Conservation (phyloP, 2,797 vertebrate genomes). For the Clarias pachynema region DNA sequence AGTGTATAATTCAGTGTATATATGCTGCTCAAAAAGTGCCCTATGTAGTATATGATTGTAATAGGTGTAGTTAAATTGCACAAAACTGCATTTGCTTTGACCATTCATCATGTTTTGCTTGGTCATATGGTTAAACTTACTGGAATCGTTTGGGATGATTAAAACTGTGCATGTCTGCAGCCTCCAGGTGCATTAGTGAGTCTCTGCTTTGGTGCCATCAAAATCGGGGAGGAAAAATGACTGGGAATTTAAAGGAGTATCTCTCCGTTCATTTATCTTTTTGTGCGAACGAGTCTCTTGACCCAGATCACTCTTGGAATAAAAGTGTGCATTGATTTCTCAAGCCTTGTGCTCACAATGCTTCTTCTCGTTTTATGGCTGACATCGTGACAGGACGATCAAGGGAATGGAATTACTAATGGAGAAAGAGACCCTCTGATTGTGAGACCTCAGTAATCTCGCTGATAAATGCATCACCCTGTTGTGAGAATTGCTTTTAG, state of each 20-base stretch:
- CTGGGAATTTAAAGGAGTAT: constrained; percentile 26
- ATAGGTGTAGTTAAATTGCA: not conserved
- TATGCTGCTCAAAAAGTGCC: not conserved
- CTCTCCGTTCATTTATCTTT: constrained; percentile 56
- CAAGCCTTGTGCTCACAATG: constrained; percentile 49
- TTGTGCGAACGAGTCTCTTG: constrained; percentile 60
- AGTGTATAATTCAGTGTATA: not conserved
- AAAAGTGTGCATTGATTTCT: constrained; percentile 66
- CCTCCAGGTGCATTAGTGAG: constrained; percentile 51
- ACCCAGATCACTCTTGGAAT: constrained; percentile 55
- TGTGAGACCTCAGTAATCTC: constrained; percentile 30
- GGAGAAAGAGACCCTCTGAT: constrained; percentile 51
- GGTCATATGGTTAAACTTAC: constrained; percentile 12
- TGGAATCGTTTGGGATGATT: constrained; percentile 25
- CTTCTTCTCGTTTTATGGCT: constrained; percentile 58
- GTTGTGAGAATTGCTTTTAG: constrained; percentile 36
- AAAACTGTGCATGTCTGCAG: constrained; percentile 11
- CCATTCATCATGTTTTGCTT: constrained; percentile 12
- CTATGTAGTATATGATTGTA: not conserved
- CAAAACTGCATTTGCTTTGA: constrained; percentile 1
- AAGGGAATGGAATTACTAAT: constrained; percentile 75
- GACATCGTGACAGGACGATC: constrained; percentile 71
- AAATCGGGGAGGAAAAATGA: constrained; percentile 15
- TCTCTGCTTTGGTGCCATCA: constrained; percentile 45
- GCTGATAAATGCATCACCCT: constrained; percentile 3